Base-by-base conservation (phyloP, 2,888 invertebrate genomes). In the Spodoptera exigua region DNA sequence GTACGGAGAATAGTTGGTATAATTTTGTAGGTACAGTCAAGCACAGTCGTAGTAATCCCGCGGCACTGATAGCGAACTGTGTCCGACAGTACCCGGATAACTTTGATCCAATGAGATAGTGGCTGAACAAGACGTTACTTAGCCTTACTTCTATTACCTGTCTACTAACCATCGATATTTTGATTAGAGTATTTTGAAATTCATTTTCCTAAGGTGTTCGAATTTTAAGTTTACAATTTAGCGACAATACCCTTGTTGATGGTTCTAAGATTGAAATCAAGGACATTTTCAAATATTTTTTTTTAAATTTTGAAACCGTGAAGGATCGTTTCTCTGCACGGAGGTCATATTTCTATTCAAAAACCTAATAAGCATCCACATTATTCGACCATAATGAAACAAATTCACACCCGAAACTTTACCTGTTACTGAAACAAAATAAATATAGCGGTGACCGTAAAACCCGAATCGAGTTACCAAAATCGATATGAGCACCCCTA, bases 101-200 rank as follows among this genome's bases (percentile, higher is more conserved):
- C 68, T 73, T 72, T 61, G 68, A 70, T 68, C 69, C 39, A 17
- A 5, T 18, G n/a, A 43, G 55, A 67, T 56, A 67, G 55, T 56
- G 48, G 40, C 37, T 54, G 21, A 32, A 45, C 46, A 43, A 49
- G 55, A 67, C 46, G 48, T 60, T 17, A 53, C 56, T 67, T 58
- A 43, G 40, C 39, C 45, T 32, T 48, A 72, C 45, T 60, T 66
- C n/a, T n/a, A n/a, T n/a, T n/a, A n/a, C n/a, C 5, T 21, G 5
- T 21, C 21, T 21, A 21, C 21, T 21, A 5, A 5, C 21, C 2
- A 21, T 21, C 21, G 5, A 21, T 21, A 21, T 21, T 21, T 21
- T 2, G 21, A 21, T 21, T 21, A 21, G 21, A 21, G 0, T 5
- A 21, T 5, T 21, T 5, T 5, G 2, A 21, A 2, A 21, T 3